Base-by-base conservation (phyloP, 2,113 vertebrate genomes). In the Danionella cerebrum region DNA sequence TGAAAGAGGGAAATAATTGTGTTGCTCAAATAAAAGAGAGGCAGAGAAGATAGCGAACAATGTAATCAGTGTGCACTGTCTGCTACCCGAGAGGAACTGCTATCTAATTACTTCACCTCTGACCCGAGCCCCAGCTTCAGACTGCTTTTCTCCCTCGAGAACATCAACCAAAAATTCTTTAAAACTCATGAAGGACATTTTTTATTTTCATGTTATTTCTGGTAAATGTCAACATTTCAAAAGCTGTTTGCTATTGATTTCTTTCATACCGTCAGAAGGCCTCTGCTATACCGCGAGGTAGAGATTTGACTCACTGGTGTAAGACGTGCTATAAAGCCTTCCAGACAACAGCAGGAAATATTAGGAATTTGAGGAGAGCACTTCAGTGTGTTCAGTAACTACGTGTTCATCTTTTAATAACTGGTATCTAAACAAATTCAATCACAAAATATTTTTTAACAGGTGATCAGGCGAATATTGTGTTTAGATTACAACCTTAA, bases 31-130 rank as follows among this genome's bases (percentile, higher is more conserved):
- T 67, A 59, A 73, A 67, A 54, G 38, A 57, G 39, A 59, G 39
- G 8, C 65, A 54, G 63, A 29, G 53, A 73, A 55, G 44, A 76
- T 72, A 78, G 75, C 70, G 84, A 82, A 79, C 44, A 59, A 76
- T 74, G 68, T 74, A 81, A 80, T 84, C 73, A 50, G 48, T 51
- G 71, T 65, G 38, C 54, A 13, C 53, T 72, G 67, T 70, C 76
- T 70, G 29, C 50, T 48, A 13, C 27, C 27, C 55, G 52, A 70
- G 36, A 76, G 68, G 69, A 70, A 69, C 71, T 81, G 62, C 70
- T 72, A 70, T 77, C 76, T 83, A 84, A 85, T 86, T 82, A 82
- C 79, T 58, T 62, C 67, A 77, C 75, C 79, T 79, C 55, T 80
- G 80, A 83, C 80, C 81, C 59, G 13, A 2, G 12, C 54, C 54